Evolutionary conservation across 2,888 invertebrate species (phyloP), one percentile per base, ranked within the genome.

Genomic region (Autographa gamma): DNA sequence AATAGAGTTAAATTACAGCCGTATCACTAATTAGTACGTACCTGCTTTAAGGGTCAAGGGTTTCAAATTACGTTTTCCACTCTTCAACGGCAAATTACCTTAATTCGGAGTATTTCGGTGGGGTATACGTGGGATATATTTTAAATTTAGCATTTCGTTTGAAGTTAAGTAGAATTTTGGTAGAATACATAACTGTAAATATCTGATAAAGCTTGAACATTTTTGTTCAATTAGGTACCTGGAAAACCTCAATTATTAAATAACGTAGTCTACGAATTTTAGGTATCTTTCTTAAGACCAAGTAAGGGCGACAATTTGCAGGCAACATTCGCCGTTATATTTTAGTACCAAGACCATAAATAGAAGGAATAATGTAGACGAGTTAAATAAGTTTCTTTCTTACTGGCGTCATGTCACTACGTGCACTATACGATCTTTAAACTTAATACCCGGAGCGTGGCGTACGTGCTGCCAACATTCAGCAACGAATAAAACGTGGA

Each of bases 401-500:
- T 52, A 62, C 56, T 38, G 66, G 38, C 66, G 48, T 60, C 60
- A 68, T 74, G 71, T 66, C 52, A 64, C 63, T 62, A 72, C 78
- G 68, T 80, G 74, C 69, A 73, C 68, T 72, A 62, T 68, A 64
- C 69, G 71, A 73, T 71, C 76, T 82, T 79, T 79, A 71, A 79
- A 76, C 41, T 71, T 76, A 80, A 80, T 79, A 79, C 80, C 65
- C 63, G 32, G 11, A 54, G 69, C 82, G 76, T 76, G 82, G 34
- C 31, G 76, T 76, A 81, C 82, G 82, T 82, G 82, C 69, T 13
- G 56, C 31, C 34, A 66, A 66, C 72, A 70, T 69, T 63, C 70
- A 63, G 63, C 69, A 67, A 59, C 73, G 68, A 72, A 81, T 81
- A 79, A 82, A 73, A 82, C 72, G 72, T 72, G 71, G 72, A 66